phyloP scores from a whole-genome alignment of 1,140 invertebrate genomes.

The Drosophila saltans region DNA sequence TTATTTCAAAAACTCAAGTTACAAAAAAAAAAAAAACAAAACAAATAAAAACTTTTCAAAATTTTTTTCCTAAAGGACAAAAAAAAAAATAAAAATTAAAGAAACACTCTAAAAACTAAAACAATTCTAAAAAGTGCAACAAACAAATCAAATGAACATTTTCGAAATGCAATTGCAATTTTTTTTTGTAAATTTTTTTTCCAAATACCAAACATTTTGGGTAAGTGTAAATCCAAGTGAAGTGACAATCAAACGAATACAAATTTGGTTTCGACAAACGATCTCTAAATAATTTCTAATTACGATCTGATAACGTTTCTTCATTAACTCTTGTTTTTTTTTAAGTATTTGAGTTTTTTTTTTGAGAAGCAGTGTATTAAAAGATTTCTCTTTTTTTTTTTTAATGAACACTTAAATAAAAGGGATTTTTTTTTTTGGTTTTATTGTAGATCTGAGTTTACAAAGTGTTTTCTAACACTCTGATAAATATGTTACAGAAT shows the following conservation, averaged over 20 bases:
- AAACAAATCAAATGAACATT: conserved; percentile 1
- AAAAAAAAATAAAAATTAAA: not conserved
- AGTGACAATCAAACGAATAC: not conserved
- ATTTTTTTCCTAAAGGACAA: not conserved
- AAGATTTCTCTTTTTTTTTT: too few relatives aligned
- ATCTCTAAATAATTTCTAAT: not conserved
- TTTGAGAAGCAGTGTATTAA: not conserved
- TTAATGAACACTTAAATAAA: too few relatives aligned
- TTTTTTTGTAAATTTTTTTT: conserved; percentile 14
- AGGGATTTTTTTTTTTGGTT: not conserved
- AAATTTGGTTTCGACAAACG: not conserved
- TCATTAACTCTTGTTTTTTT: not conserved
- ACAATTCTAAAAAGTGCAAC: not conserved
- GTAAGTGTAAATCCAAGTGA: conserved; percentile 22
- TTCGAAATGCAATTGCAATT: not conserved
- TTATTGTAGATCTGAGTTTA: not conserved
- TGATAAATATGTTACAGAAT: too few relatives aligned
- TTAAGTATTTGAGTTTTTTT: not conserved
- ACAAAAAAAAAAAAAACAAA: not conserved
- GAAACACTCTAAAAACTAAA: not conserved
- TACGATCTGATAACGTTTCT: not conserved
- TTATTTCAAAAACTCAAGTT: not conserved
- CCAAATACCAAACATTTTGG: conserved; percentile 8
- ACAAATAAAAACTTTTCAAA: too few relatives aligned
- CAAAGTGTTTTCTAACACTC: not conserved